phyloP scores from a whole-genome alignment of 2,888 invertebrate species.

The Lysandra bellargus region DNA sequence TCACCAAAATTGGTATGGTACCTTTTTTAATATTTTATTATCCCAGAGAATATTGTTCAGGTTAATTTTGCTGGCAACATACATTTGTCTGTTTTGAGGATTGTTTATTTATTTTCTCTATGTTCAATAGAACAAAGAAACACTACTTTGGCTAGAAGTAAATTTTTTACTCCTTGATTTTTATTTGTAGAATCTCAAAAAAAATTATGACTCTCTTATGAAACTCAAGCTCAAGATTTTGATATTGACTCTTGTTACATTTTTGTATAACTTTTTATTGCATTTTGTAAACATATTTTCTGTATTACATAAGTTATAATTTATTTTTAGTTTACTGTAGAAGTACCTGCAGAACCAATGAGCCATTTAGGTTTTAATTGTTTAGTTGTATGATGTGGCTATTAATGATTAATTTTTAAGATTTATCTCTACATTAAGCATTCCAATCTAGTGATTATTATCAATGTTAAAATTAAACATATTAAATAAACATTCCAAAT shows the following conservation, averaged over 20 bases:
- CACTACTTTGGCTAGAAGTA: not conserved
- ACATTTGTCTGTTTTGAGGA: not conserved
- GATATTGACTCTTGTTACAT: not conserved
- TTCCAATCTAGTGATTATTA: conserved; percentile 53
- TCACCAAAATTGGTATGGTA: not conserved
- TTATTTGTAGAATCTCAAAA: not conserved
- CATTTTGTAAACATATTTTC: not conserved
- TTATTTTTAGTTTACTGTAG: conserved; percentile 47
- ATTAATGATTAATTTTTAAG: conserved; percentile 42
- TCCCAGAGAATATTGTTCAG: not conserved
- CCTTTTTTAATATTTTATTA: not conserved
- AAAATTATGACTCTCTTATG: not conserved
- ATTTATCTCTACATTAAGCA: conserved; percentile 44
- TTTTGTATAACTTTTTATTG: conserved; percentile 7
- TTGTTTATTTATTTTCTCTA: conserved; percentile 2
- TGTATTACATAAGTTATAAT: conserved; percentile 19
- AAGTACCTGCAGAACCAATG: conserved; percentile 67
- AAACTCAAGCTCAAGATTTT: conserved; percentile 10
- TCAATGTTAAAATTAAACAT: conserved; percentile 28
- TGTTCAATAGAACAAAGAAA: not conserved
- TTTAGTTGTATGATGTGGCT: conserved; percentile 35
- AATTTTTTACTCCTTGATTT: not conserved
- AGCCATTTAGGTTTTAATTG: conserved; percentile 57
- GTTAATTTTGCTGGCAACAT: not conserved
- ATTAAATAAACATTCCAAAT: conserved; percentile 25